Base-by-base conservation (phyloP, 2,113 vertebrate genomes). In the Dicrurus megarhynchus region DNA sequence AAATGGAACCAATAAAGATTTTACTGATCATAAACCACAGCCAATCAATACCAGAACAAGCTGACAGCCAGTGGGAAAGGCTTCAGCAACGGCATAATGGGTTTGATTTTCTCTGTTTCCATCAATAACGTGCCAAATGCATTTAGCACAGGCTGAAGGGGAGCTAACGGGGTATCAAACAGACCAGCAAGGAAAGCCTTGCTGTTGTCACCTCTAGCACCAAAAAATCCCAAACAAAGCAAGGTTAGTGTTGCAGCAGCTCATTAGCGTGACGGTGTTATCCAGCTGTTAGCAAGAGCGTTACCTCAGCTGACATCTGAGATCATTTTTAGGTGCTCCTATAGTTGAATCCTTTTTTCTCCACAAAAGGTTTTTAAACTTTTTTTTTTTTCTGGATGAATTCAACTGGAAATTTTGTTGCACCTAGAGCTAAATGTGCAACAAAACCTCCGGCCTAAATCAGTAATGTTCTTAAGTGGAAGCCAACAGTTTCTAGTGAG, bases 21-120 rank as follows among this genome's bases (percentile, higher is more conserved):
- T 90, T 76, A 21, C 80, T 65, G 53, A 37, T 71, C 46, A n/a
- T 35, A 77, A 90, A 88, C 33, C 86, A 39, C 50, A 53, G 52
- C 63, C 50, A 87, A 37, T 96, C 92, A 30, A 95, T 95, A 78
- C 7, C 63, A 84, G 81, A 89, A 44, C 77, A 89, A 89, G 81
- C 91, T 71, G 84, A 19, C 74, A 95, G 86, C 68, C 78, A 17
- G 79, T 44, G 86, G 71, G 63, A 70, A 77, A 60, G 68, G 74
- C 47, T 96, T 92, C 87, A 87, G 91, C 65, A 59, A 26, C 59
- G 90, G 47, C 9, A 5, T 90, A 89, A 94, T 90, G 92, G 89
- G 27, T 97, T 96, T 84, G 84, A 96, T 96, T 96, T 95, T 67
- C 93, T 94, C 91, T 56, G 71, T 84, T 94, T 78, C 55, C 74